Base-by-base conservation (phyloP, 2,113 vertebrate species). In the Megaceryle maxima region DNA sequence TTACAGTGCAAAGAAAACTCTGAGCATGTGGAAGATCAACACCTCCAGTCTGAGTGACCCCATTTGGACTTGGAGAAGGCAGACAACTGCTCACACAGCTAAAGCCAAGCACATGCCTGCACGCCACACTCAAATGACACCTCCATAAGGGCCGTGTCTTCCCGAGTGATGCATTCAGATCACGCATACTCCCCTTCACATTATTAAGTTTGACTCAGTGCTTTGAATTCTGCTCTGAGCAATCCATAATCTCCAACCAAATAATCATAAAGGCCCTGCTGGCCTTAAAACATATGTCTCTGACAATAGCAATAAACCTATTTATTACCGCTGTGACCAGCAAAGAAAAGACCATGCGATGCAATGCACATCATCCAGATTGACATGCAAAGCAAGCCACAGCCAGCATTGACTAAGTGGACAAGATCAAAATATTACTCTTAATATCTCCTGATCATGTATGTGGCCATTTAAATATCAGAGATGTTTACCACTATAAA, bases 231-330 rank as follows among this genome's bases (percentile, higher is more conserved):
- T 90, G 92, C 95, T 94, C 92, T 70, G 60, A 94, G 96, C 94
- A 83, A 95, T 90, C 92, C 76, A 94, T 96, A 96, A 96, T 95
- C 96, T 94, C 92, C 92, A 56, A 72, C 90, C 95, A 95, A 94
- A 96, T 94, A 94, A 94, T 96, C 92, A 93, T 93, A 95, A 96
- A 74, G 88, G 90, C 85, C 95, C 92, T 87, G 80, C 83, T 90
- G 94, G 93, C 90, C 95, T 96, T 93, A 92, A 93, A 94, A 88
- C 90, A 92, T 96, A 96, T 93, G 93, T 95, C 92, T 96, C 88
- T 96, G 96, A 96, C 94, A 97, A 95, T 53, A 94, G 92, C 90
- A 96, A 96, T 96, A 96, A 95, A 92, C 56, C 87, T 88, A 94
- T 95, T 96, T 97, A 97, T 97, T 96, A 88, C 81, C 81, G 39